Evolutionary conservation across 2,888 invertebrate species (phyloP).

Genomic region (Dicycla oo): DNA sequence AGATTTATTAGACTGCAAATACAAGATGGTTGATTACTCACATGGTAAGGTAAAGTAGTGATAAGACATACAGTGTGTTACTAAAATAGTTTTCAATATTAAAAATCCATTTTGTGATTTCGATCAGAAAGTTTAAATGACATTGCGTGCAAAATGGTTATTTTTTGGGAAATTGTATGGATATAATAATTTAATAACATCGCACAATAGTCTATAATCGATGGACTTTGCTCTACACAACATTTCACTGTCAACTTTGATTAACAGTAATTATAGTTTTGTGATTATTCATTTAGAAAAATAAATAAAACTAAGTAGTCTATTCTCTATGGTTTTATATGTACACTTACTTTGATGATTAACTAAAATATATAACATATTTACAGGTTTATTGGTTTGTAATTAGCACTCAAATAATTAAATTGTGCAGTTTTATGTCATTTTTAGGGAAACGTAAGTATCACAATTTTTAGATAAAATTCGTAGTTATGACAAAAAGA

Average conservation of each 20-base stretch:
- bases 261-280: not conserved
- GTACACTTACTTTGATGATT: not conserved
- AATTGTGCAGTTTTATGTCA: not conserved
- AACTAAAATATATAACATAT: too few species aligned
- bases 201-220: not conserved
- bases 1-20: slow-evolving; percentile 31
- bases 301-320: not conserved
- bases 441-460: not conserved
- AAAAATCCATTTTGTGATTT: slow-evolving; percentile 27
- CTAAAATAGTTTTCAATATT: slow-evolving; percentile 23
- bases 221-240: not conserved
- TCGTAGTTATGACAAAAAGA: not conserved
- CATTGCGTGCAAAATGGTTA: not conserved
- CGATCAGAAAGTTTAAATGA: not conserved
- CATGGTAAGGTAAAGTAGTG: slow-evolving; percentile 82
- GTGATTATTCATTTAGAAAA: not conserved
- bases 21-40: slow-evolving; percentile 78
- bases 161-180: not conserved
- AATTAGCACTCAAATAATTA: not conserved
- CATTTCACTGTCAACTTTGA: not conserved
- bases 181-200: not conserved
- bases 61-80: slow-evolving; percentile 83
- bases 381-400: not conserved
- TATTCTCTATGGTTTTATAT: not conserved
- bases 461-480: not conserved